A percentile compares a stretch with the other conserved stretches of the same genome.
phyloP scores from a whole-genome alignment of 30 jellyfish, hydroid and myxozoan genomes.

The Pseudorhiza aurosa region DNA sequence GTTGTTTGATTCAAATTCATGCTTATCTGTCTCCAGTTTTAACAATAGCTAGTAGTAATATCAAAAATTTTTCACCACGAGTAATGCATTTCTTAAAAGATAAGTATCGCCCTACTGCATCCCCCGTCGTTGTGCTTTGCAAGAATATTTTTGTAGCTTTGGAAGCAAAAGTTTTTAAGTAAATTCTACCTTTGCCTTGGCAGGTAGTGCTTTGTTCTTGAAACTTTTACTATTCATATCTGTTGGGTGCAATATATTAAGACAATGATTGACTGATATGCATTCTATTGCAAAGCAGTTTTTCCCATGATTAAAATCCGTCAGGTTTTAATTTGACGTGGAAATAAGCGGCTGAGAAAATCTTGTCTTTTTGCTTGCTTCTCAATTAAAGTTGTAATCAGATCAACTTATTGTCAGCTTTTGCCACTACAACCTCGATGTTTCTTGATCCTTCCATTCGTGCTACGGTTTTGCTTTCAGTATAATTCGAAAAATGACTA shows the following conservation, averaged over 20 bases:
- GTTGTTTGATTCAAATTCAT: too few relatives aligned
- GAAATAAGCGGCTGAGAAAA: conserved; percentile 11
- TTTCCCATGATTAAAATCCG: background rate
- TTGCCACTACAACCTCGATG: too few relatives aligned
- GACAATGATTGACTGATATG: background rate
- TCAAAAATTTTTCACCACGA: background rate
- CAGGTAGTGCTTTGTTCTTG: conserved; percentile 35
- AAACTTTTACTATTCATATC: background rate
- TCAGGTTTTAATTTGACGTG: background rate
- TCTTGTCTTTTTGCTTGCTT: background rate
- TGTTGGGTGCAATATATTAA: background rate
- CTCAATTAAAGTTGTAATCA: too few relatives aligned
- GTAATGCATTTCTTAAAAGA: background rate
- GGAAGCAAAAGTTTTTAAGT: background rate
- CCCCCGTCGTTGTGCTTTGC: background rate
- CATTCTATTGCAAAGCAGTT: conserved; percentile 9
- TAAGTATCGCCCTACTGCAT: background rate
- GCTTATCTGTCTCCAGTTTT: too few relatives aligned
- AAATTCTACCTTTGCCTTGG: background rate
- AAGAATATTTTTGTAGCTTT: background rate
- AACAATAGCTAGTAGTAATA: background rate
- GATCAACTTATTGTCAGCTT: too few relatives aligned
- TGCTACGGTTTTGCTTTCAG: too few relatives aligned
- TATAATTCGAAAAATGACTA: too few relatives aligned
- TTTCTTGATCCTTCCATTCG: too few relatives aligned